These are phyloP conservation scores for Chondrosia reniformis DNA, from an alignment of 37 sponge, comb jelly and placozoan genomes.

Conservation along the genomic window DNA sequence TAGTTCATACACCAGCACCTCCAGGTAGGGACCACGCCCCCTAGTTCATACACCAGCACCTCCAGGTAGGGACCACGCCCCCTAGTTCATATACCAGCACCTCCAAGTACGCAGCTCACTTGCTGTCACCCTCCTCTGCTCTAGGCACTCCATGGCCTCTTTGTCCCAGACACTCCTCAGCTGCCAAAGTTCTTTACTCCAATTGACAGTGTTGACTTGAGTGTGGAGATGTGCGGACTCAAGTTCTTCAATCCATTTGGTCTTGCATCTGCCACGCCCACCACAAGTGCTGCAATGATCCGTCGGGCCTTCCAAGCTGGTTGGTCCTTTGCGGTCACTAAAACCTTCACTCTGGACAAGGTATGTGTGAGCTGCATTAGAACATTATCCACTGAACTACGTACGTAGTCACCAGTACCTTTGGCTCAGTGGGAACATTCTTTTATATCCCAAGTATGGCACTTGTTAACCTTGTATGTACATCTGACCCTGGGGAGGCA, in stretches of 20 bases:
- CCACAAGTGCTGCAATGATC: conserved; percentile 93
- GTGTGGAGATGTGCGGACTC: conserved; percentile 78
- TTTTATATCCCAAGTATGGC: no score
- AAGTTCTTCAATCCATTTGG: conserved; percentile 94
- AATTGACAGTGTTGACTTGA: conserved; percentile 79
- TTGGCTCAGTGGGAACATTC: no score
- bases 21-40: conserved; percentile 94
- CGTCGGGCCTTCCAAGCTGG: conserved; percentile 87
- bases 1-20: conserved; percentile 90
- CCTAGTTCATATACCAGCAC: conserved; percentile 88
- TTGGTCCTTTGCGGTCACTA: conserved; percentile 94
- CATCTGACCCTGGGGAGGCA: no score
- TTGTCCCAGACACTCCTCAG: conserved; percentile 56
- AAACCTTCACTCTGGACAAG: conserved; percentile 88
- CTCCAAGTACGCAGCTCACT: no score
- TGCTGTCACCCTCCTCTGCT: no score
- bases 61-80: conserved; percentile 94
- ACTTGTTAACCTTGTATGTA: no score
- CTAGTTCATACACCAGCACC: conserved; percentile 87
- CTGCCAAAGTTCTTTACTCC: conserved; percentile 94
- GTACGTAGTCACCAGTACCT: no score
- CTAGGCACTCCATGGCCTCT: conserved; percentile 89
- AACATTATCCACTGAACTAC: no score
- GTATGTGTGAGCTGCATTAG: conserved; percentile 27
- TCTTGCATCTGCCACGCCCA: conserved; percentile 92